Percentiles rank a stretch among this genome's conserved stretches.
phyloP scores from a whole-genome alignment of 2,797 vertebrate genomes.

The Apogon talboti region DNA sequence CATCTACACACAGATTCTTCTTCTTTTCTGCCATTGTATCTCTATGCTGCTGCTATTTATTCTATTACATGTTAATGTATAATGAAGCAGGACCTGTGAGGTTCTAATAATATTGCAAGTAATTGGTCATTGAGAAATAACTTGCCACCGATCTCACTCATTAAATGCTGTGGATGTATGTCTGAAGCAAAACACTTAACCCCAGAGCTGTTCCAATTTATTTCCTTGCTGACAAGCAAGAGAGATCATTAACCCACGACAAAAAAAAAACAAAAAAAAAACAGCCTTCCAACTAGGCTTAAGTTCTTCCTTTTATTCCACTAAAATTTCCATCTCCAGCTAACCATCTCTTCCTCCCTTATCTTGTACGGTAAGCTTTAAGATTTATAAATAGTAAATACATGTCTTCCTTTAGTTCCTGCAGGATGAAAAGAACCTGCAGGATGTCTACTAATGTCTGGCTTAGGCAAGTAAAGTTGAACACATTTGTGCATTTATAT shows the following conservation, averaged over 20 bases:
- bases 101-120: neutral
- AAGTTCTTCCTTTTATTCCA: conserved; percentile 31
- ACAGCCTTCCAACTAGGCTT: conserved; percentile 7
- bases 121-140: conserved; percentile 9
- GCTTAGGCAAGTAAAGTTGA: conserved; percentile 85
- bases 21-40: neutral
- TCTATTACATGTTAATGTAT: neutral
- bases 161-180: conserved; percentile 22
- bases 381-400: conserved; percentile 19
- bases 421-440: conserved; percentile 89
- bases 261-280: no score
- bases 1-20: neutral
- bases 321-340: conserved; percentile 28
- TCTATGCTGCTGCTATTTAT: neutral
- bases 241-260: conserved; percentile 47
- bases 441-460: conserved; percentile 89
- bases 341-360: conserved; percentile 38
- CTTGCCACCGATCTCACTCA: neutral
- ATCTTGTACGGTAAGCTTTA: conserved; percentile 19
- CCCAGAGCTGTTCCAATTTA: conserved; percentile 4
- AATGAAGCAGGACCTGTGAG: neutral
- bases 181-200: conserved; percentile 33
- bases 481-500: no score
- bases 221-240: conserved; percentile 20
- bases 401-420: conserved; percentile 18